phyloP scores from a whole-genome alignment of 2,797 vertebrate species.

The Cyprinodon diabolis region DNA sequence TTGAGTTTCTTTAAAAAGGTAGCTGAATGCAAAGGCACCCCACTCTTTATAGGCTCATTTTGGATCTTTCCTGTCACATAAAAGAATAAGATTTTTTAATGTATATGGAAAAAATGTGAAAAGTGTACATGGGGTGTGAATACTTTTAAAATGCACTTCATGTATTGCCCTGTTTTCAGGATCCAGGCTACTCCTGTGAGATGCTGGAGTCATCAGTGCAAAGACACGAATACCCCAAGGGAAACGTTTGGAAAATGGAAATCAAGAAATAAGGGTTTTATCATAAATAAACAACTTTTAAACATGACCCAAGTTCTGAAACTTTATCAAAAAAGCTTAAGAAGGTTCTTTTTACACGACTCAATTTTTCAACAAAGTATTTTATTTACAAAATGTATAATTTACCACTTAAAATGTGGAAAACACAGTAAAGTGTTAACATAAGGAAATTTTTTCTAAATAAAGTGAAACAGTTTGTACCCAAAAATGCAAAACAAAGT shows the following conservation, averaged over 20 bases:
- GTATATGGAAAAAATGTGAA: neutral
- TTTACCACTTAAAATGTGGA: constrained; percentile 2
- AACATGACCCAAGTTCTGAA: neutral
- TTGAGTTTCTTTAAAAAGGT: no score
- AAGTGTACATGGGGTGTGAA: neutral
- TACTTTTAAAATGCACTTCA: neutral
- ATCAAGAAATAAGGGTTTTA: constrained; percentile 20
- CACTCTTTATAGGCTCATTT: neutral
- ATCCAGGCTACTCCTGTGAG: constrained; percentile 87
- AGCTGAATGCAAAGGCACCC: neutral
- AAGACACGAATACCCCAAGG: constrained; percentile 82
- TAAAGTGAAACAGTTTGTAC: neutral
- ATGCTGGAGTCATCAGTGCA: constrained; percentile 85
- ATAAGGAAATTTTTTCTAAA: neutral
- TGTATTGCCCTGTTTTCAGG: constrained; percentile 62
- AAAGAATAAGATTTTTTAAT: neutral
- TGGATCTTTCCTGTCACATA: neutral
- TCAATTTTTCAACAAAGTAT: neutral
- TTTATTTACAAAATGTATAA: constrained; percentile 56
- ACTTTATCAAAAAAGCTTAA: neutral
- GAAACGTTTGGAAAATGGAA: constrained; percentile 81
- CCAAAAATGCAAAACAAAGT: neutral
- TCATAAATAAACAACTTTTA: neutral
- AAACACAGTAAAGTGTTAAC: neutral
- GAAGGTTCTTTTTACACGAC: neutral